Conservation (phyloP, 2,113 vertebrate species). For the Bubalus kerabau region DNA sequence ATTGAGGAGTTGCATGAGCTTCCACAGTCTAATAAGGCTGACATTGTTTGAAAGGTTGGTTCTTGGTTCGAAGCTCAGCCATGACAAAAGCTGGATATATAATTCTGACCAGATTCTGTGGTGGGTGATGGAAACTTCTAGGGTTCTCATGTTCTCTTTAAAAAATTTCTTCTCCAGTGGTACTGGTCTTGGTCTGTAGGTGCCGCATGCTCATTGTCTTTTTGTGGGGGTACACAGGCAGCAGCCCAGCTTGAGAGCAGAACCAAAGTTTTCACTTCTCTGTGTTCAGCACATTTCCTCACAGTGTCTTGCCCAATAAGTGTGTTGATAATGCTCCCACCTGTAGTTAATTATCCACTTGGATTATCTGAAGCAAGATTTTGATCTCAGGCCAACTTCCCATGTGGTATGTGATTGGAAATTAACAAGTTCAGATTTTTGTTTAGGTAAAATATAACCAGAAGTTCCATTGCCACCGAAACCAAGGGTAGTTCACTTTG, state of each 20-base stretch:
- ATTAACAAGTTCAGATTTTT: slow-evolving; percentile 6
- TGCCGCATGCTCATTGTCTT: accelerated
- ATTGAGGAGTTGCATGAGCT: background rate
- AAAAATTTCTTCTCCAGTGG: background rate
- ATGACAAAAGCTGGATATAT: background rate
- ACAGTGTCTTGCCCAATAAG: background rate
- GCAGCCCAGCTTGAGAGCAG: background rate
- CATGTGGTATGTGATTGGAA: background rate
- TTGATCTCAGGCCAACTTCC: background rate
- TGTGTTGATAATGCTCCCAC: background rate
- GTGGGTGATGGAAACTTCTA: background rate
- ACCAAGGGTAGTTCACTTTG: background rate
- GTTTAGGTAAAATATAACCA: background rate
- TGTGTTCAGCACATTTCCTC: background rate
- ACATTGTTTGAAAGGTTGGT: background rate
- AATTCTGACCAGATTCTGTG: background rate
- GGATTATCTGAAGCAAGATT: background rate
- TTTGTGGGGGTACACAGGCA: background rate
- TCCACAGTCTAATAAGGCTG: background rate
- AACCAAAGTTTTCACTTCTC: background rate
- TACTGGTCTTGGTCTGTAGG: background rate
- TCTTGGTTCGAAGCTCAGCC: background rate
- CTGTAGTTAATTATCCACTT: slow-evolving; percentile 1
- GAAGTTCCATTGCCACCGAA: background rate
- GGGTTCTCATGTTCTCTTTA: background rate